Evolutionary conservation across 2,888 invertebrate species (phyloP), one percentile per base, ranked within the genome.

Genomic region (Isotomurus palustris): DNA sequence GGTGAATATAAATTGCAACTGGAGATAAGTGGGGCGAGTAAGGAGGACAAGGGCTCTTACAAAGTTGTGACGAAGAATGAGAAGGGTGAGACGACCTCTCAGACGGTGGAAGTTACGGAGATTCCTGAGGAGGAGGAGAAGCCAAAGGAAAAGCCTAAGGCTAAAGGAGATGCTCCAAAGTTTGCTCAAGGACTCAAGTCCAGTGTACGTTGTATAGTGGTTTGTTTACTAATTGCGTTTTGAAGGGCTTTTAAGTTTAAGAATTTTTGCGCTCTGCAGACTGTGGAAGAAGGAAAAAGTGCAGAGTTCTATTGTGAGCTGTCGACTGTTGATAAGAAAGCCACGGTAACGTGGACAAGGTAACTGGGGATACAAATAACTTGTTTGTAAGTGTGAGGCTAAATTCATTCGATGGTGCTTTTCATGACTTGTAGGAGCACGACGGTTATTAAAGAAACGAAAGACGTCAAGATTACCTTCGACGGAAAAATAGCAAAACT

Each of bases 21-120:
- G 72, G 92, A 93, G 80, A 92, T 94, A 70, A 85, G 86, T 66
- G 87, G 89, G 72, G 84, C 90, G 27, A 83, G 85, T 64, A 83
- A 85, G 73, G 78, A 78, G 21, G 93, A 94, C 75, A 91, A 88
- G 76, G 93, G 93, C 67, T 82, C 86, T 58, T 93, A 94, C 76
- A 92, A 91, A 77, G 78, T 93, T 70, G 83, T 92, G 5, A 92
- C 92, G 24, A 90, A 87, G 75, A 93, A 93, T 75, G 91, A 91
- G 72, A 92, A 93, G 76, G 93, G 93, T 65, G 91, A 92, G 76
- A 91, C 91, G 14, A 84, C 85, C 14, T 93, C 93, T 25, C 91
- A 91, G 76, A 81, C 85, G 57, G 91, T 93, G 3, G 88, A 91
- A 75, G 85, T 93, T 51, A 84, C 85, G 48, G 91, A 91, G 67